phyloP scores from a whole-genome alignment of 2,888 invertebrate genomes.

The Papilio gigon region DNA sequence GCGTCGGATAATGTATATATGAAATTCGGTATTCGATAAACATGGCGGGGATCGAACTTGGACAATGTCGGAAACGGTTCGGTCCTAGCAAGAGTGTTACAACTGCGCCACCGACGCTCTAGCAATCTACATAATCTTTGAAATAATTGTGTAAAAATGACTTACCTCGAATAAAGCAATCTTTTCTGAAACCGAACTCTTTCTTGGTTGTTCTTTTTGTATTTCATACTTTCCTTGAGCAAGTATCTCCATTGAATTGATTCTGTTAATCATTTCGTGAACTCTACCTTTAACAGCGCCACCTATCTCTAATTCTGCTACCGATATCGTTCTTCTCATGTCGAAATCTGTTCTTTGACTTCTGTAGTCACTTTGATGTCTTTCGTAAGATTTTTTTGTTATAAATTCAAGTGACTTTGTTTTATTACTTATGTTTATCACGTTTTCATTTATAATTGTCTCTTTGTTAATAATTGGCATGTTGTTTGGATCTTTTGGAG shows the following conservation, averaged over 20 bases:
- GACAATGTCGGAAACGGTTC: too few species aligned
- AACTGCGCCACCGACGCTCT: too few species aligned
- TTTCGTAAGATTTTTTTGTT: background rate
- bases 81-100: too few species aligned
- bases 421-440: background rate
- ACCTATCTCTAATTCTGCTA: slow-evolving; percentile 60
- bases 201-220: slow-evolving; percentile 60
- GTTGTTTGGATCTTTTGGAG: background rate
- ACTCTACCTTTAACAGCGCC: slow-evolving; percentile 61
- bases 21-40: too few species aligned
- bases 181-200: slow-evolving; percentile 64
- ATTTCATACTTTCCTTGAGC: slow-evolving; percentile 50
- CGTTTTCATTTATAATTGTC: background rate
- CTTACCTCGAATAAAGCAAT: slow-evolving; percentile 70
- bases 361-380: background rate
- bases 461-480: background rate
- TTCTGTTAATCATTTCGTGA: slow-evolving; percentile 54
- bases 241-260: slow-evolving; percentile 57
- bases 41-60: too few species aligned
- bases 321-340: slow-evolving; percentile 52
- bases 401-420: background rate
- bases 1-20: too few species aligned
- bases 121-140: too few species aligned
- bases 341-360: slow-evolving; percentile 27
- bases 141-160: too few species aligned